A percentile compares a stretch with the other conserved stretches of the same genome.
These are phyloP conservation scores for Zelleria hepariella DNA, from an alignment of 2,888 invertebrate genomes.

Conservation along the genomic window DNA sequence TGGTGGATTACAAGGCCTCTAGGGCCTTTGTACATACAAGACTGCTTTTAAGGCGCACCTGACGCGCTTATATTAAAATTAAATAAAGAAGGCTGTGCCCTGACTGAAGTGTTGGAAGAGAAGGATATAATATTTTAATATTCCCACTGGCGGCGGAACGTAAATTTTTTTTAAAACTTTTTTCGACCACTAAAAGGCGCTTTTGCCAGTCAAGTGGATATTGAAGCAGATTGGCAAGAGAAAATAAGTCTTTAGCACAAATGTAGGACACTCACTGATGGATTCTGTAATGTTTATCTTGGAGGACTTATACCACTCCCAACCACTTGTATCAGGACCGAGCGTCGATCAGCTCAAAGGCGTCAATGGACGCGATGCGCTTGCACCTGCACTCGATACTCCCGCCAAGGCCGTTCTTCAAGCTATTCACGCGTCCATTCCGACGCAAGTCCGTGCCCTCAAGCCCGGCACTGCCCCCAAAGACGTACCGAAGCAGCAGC, in stretches of 20 bases:
- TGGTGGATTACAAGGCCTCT: too few species aligned
- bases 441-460: slow-evolving; percentile 78
- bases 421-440: slow-evolving; percentile 77
- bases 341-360: slow-evolving; percentile 65
- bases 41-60: too few species aligned
- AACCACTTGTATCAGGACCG: slow-evolving; percentile 45
- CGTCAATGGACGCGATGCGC: slow-evolving; percentile 64
- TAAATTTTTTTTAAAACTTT: too few species aligned
- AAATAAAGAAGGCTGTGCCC: too few species aligned
- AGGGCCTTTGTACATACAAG: too few species aligned
- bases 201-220: neutral
- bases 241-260: too few species aligned
- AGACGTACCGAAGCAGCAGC: slow-evolving; percentile 63
- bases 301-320: neutral
- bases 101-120: too few species aligned
- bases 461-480: slow-evolving; percentile 74
- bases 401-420: slow-evolving; percentile 74
- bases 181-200: too few species aligned
- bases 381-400: slow-evolving; percentile 70
- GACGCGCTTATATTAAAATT: too few species aligned
- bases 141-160: too few species aligned
- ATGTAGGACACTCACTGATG: neutral
- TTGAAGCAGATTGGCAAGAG: too few species aligned
- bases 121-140: too few species aligned
- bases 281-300: neutral